These are phyloP conservation scores for Erebia palarica DNA, from an alignment of 2,888 invertebrate genomes.

Conservation along the genomic window DNA sequence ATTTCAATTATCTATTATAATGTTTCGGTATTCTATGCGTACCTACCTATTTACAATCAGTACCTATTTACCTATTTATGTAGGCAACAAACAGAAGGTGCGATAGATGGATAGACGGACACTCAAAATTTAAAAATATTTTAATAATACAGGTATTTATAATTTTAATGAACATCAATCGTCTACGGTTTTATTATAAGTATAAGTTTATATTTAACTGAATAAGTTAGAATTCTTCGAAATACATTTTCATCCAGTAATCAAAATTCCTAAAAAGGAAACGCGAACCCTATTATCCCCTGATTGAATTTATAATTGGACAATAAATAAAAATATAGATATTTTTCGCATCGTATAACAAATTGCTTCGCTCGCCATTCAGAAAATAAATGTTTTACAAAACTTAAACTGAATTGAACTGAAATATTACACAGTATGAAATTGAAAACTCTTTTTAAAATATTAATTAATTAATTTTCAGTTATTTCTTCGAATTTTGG, in stretches of 20 bases:
- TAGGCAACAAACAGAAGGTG: no score
- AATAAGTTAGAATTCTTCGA: neutral
- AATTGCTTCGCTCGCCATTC: neutral
- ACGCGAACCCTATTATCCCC: neutral
- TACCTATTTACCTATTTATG: no score
- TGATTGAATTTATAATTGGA: constrained; percentile 5
- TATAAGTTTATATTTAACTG: neutral
- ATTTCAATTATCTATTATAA: no score
- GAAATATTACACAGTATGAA: neutral
- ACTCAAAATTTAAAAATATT: no score
- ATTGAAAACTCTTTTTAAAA: neutral
- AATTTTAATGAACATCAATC: no score
- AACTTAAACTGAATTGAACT: neutral
- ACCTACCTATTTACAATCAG: no score
- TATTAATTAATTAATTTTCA: constrained; percentile 1
- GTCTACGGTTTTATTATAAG: neutral
- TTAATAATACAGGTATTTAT: no score
- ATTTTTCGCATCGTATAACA: neutral
- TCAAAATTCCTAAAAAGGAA: neutral
- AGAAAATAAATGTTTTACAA: constrained; percentile 3
- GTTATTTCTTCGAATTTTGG: no score
- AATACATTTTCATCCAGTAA: neutral
- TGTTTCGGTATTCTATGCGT: no score
- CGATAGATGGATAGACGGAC: no score
- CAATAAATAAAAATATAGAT: neutral